These are phyloP conservation scores for Chrysomela aeneicollis DNA, from an alignment of 2,888 invertebrate species.

Conservation along the genomic window DNA sequence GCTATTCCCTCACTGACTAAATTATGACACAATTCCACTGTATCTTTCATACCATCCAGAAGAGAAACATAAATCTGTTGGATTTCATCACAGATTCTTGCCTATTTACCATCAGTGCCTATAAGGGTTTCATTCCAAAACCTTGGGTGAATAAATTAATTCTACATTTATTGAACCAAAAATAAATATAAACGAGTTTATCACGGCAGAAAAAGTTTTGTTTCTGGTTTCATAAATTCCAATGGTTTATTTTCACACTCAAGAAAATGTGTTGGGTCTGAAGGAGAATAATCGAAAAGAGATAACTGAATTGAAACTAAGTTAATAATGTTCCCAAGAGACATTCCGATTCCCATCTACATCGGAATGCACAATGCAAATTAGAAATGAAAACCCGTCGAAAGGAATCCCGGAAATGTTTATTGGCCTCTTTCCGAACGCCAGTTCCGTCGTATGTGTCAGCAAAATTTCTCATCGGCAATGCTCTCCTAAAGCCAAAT, in stretches of 20 bases:
- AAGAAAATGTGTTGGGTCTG: too few species aligned
- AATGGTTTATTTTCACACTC: too few species aligned
- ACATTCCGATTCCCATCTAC: not conserved
- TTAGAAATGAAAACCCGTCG: slow-evolving; percentile 1
- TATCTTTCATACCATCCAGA: not conserved
- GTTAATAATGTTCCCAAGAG: not conserved
- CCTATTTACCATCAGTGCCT: too few species aligned
- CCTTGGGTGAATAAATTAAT: too few species aligned
- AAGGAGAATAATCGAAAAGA: not conserved
- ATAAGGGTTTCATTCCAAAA: too few species aligned
- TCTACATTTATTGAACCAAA: too few species aligned
- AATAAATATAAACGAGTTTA: too few species aligned
- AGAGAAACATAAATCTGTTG: too few species aligned
- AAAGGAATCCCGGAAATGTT: slow-evolving; percentile 8
- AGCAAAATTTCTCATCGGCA: slow-evolving; percentile 17
- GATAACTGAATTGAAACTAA: not conserved
- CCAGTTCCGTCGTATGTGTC: slow-evolving; percentile 13
- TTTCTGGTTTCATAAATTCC: too few species aligned
- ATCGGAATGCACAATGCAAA: slow-evolving; percentile 15
- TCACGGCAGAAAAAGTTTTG: too few species aligned
- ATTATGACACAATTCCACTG: not conserved
- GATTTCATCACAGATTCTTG: too few species aligned
- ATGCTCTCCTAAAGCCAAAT: slow-evolving; percentile 12
- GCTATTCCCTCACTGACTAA: not conserved
- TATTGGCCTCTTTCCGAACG: slow-evolving; percentile 12